A percentile compares a stretch with the other conserved stretches of the same genome.
Conservation (phyloP, 2,797 vertebrate genomes). For the Margarornis squamiger region DNA sequence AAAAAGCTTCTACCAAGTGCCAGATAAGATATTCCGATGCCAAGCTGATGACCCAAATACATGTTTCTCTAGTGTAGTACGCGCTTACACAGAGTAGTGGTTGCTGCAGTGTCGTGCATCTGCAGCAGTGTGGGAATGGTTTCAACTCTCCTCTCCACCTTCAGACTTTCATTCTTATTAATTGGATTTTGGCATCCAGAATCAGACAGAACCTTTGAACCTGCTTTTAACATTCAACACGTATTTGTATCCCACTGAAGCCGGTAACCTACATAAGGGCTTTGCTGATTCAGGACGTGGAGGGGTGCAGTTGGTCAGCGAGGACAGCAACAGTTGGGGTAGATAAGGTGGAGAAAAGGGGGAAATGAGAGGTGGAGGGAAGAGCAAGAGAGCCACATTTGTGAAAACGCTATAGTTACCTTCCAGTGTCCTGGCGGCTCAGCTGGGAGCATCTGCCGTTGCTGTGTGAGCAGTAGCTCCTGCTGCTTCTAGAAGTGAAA, state of each 20-base stretch:
- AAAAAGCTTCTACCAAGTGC: not conserved
- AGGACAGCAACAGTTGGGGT: not conserved
- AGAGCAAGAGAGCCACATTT: not conserved
- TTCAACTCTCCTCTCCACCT: not conserved
- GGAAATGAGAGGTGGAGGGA: not conserved
- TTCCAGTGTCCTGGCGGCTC: not conserved
- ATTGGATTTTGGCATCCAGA: not conserved
- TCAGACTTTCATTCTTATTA: not conserved
- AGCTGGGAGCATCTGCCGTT: slow-evolving; percentile 9
- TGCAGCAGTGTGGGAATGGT: not conserved
- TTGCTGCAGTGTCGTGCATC: not conserved
- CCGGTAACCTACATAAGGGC: not conserved
- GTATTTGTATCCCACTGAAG: not conserved
- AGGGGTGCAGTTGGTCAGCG: not conserved
- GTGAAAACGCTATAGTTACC: not conserved
- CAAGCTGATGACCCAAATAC: not conserved
- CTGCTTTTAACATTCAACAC: not conserved
- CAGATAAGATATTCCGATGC: not conserved
- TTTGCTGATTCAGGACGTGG: not conserved
- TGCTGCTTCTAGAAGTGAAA: not conserved
- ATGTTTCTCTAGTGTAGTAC: not conserved
- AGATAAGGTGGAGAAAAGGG: not conserved
- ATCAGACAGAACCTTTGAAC: not conserved
- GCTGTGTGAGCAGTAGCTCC: not conserved
- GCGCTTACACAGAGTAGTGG: too few relatives aligned